These are phyloP conservation scores for Dasyurus viverrinus DNA, from an alignment of 2,113 vertebrate genomes.

Conservation along the genomic window DNA sequence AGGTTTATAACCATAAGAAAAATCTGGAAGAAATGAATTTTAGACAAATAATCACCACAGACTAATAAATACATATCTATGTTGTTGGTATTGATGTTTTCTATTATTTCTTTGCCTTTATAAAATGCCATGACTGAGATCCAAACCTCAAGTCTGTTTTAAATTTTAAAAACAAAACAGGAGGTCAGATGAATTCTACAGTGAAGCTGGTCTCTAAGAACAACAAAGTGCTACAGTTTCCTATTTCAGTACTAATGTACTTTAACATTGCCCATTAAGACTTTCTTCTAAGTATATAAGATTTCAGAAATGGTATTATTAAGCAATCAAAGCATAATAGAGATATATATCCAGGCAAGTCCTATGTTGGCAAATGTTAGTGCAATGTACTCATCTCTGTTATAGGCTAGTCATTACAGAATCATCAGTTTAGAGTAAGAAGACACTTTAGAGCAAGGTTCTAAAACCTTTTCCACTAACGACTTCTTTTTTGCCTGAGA, in stretches of 20 bases:
- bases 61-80: neutral
- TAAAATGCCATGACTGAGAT: neutral
- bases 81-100: neutral
- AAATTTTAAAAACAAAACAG: slow-evolving; percentile 40
- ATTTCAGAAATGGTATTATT: neutral
- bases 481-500: no score
- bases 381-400: accelerated
- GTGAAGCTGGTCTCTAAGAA: neutral
- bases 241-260: neutral
- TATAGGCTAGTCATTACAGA: neutral
- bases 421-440: neutral
- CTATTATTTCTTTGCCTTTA: slow-evolving; percentile 47
- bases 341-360: neutral
- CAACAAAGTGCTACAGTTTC: neutral
- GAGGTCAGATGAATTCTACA: neutral
- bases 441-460: neutral
- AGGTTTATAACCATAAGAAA: slow-evolving; percentile 3
- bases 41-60: neutral
- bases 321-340: neutral
- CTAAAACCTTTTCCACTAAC: no score
- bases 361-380: neutral
- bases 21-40: slow-evolving; percentile 3
- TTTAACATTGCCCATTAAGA: neutral
- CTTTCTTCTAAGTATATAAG: neutral
- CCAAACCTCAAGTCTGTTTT: slow-evolving; percentile 33